These are phyloP conservation scores for Seira musarum DNA, from an alignment of 2,888 invertebrate species.

Conservation along the genomic window DNA sequence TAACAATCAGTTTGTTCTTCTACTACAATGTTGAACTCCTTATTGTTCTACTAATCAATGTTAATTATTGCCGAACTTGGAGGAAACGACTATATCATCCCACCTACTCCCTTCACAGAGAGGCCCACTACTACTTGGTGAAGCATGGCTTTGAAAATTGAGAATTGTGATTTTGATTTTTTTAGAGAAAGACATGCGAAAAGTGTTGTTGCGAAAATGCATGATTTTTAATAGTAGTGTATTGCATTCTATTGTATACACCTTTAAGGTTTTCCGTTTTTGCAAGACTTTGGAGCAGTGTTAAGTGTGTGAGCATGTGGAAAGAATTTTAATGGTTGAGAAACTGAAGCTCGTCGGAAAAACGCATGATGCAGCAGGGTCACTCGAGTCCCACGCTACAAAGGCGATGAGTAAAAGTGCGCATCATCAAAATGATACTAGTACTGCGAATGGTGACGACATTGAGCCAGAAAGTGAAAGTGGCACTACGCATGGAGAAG, in stretches of 20 bases:
- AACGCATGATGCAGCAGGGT: conserved; percentile 47
- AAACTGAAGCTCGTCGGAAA: conserved; percentile 39
- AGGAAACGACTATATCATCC: background rate
- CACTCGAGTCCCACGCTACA: conserved; percentile 39
- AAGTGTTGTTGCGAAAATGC: background rate
- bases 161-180: background rate
- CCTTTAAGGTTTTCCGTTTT: background rate
- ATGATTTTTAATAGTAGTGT: too few species aligned
- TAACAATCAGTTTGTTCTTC: too few species aligned
- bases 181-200: background rate
- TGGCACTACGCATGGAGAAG: conserved; percentile 34
- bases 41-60: conserved; percentile 8
- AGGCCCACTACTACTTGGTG: background rate
- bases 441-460: conserved; percentile 32
- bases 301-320: conserved; percentile 7
- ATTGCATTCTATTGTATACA: background rate
- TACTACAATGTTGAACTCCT: too few species aligned
- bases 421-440: conserved; percentile 47
- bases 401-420: conserved; percentile 59
- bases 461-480: conserved; percentile 47
- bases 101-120: background rate
- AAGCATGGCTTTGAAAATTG: background rate
- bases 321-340: conserved; percentile 50
- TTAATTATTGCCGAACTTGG: background rate
- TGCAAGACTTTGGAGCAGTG: background rate